Evolutionary conservation across 2,888 invertebrate species (phyloP).

Genomic region (Ophion ventricosus): DNA sequence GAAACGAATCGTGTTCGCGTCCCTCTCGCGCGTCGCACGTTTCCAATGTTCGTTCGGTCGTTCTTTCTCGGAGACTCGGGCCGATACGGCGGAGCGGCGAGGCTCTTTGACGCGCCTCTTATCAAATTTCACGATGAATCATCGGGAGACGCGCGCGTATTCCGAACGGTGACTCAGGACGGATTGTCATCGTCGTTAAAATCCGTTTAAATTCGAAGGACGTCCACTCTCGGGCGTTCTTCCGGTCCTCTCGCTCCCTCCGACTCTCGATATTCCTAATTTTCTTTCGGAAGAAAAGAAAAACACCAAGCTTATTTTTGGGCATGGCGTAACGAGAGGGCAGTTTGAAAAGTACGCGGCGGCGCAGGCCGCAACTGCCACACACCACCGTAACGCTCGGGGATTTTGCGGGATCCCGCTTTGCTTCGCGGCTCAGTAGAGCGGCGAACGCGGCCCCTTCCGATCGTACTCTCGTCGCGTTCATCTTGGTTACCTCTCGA

Average conservation of each 20-base stretch:
- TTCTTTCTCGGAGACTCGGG: no score
- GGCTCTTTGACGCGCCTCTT: background rate
- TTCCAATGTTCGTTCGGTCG: no score
- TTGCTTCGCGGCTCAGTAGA: background rate
- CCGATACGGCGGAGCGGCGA: background rate
- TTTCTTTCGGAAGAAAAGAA: background rate
- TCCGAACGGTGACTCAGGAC: conserved; percentile 37
- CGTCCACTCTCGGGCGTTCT: background rate
- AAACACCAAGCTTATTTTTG: background rate
- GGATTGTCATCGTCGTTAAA: conserved; percentile 1
- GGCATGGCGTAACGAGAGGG: background rate
- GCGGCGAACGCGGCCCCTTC: background rate
- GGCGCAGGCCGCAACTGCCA: background rate
- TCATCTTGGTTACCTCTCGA: background rate
- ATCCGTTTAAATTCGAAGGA: background rate
- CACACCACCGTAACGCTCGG: background rate
- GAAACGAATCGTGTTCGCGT: no score
- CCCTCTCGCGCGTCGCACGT: no score
- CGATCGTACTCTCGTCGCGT: no score
- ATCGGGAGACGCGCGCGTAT: conserved; percentile 1
- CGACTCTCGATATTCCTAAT: background rate
- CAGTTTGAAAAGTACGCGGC: background rate
- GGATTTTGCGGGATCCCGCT: background rate
- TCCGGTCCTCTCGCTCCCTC: background rate
- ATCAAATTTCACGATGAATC: background rate